Conservation (phyloP, 2,797 vertebrate species). For the Tapera naevia region DNA sequence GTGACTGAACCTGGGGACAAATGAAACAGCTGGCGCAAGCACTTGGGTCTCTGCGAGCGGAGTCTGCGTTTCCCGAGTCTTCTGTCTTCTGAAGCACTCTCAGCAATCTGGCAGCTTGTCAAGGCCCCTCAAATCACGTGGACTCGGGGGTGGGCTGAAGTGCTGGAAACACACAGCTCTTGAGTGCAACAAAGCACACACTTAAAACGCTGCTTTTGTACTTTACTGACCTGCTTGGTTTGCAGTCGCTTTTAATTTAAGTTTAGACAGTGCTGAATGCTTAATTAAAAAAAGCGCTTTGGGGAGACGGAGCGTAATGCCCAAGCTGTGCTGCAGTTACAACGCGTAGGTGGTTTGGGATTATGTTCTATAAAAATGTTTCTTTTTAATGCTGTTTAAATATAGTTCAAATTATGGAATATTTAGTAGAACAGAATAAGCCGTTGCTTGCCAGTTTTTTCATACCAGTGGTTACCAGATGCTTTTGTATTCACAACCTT, state of each 20-base stretch:
- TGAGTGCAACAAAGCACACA: neutral
- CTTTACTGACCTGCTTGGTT: neutral
- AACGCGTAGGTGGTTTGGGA: neutral
- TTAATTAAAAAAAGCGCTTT: neutral
- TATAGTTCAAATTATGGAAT: constrained; percentile 1
- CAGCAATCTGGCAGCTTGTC: neutral
- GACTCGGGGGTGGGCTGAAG: neutral
- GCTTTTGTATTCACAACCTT: constrained; percentile 40
- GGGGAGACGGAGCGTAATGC: neutral
- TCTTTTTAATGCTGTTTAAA: constrained; percentile 16
- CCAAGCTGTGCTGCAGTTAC: neutral
- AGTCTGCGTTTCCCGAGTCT: accelerated
- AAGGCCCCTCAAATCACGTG: neutral
- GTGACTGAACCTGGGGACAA: neutral
- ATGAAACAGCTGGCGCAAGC: neutral
- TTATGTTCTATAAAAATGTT: neutral
- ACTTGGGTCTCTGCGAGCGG: neutral
- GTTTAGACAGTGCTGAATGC: neutral
- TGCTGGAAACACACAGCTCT: neutral
- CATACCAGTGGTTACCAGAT: constrained; percentile 48
- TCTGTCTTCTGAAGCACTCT: neutral
- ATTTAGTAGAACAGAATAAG: constrained; percentile 36
- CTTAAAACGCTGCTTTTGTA: neutral
- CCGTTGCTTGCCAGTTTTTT: constrained; percentile 23
- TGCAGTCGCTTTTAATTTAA: constrained; percentile 25